These are phyloP conservation scores for Ianthella basta DNA, from an alignment of 37 sponge, comb jelly and placozoan genomes.

Conservation along the genomic window DNA sequence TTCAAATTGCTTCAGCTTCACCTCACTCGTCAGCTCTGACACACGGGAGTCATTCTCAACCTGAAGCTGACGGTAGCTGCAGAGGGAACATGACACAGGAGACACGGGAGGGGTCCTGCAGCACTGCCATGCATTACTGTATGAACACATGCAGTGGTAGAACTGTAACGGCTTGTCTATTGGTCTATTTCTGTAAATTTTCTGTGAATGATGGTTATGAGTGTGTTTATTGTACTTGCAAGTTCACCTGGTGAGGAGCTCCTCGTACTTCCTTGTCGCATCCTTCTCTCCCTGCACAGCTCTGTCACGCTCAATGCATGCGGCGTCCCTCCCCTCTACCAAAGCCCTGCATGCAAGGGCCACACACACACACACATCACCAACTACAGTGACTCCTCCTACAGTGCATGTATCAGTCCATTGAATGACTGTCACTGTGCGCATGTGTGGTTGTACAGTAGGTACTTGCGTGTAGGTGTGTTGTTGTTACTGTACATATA, in stretches of 20 bases:
- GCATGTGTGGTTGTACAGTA: too few species aligned
- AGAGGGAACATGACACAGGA: background rate
- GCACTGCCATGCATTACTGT: too few species aligned
- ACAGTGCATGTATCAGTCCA: too few species aligned
- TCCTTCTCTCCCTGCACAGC: conserved; percentile 52
- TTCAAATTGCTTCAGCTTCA: conserved; percentile 73
- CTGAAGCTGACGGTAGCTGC: conserved; percentile 70
- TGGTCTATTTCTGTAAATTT: too few species aligned
- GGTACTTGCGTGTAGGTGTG: conserved; percentile 1
- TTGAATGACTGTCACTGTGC: too few species aligned
- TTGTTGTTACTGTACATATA: background rate
- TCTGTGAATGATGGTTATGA: too few species aligned
- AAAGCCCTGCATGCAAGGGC: conserved; percentile 26
- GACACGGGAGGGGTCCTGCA: too few species aligned
- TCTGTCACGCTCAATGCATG: conserved; percentile 71
- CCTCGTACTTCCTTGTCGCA: conserved; percentile 37
- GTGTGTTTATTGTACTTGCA: too few species aligned
- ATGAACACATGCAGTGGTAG: too few species aligned
- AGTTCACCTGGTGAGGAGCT: conserved; percentile 61
- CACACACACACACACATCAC: background rate
- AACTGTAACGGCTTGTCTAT: too few species aligned
- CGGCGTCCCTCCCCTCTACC: conserved; percentile 58
- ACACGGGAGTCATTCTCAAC: conserved; percentile 36
- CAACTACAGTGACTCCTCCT: too few species aligned
- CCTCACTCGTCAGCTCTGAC: conserved; percentile 64